These are phyloP conservation scores for Cichladusa arquata DNA, from an alignment of 2,113 vertebrate genomes.

Conservation along the genomic window DNA sequence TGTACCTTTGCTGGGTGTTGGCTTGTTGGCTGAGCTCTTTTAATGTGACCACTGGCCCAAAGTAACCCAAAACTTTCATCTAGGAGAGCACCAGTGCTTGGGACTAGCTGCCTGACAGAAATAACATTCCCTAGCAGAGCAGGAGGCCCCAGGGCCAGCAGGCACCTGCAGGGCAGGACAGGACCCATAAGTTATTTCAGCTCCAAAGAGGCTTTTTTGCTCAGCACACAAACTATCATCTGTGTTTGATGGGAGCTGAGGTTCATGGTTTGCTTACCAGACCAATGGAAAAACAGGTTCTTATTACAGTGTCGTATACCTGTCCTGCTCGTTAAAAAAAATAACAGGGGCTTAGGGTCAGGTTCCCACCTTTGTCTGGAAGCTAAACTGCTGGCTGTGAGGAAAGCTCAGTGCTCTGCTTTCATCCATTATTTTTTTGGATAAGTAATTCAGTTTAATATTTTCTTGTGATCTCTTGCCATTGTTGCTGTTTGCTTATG, in stretches of 20 bases:
- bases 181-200: not conserved
- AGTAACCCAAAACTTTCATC: not conserved
- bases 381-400: not conserved
- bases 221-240: not conserved
- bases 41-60: not conserved
- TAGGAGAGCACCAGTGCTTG: not conserved
- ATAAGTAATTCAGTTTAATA: constrained; percentile 45
- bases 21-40: not conserved
- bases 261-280: not conserved
- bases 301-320: not conserved
- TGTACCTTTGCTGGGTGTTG: not conserved
- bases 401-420: not conserved
- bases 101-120: not conserved
- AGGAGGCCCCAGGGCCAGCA: not conserved
- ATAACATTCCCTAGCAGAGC: not conserved
- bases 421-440: not conserved
- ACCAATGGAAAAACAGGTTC: not conserved
- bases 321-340: not conserved
- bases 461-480: not conserved
- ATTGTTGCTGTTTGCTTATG: not conserved
- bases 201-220: not conserved
- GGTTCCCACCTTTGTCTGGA: not conserved
- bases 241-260: not conserved
- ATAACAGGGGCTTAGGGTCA: not conserved
- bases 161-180: not conserved